Conservation (phyloP, 2,888 invertebrate species). For the Synanthedon formicaeformis region DNA sequence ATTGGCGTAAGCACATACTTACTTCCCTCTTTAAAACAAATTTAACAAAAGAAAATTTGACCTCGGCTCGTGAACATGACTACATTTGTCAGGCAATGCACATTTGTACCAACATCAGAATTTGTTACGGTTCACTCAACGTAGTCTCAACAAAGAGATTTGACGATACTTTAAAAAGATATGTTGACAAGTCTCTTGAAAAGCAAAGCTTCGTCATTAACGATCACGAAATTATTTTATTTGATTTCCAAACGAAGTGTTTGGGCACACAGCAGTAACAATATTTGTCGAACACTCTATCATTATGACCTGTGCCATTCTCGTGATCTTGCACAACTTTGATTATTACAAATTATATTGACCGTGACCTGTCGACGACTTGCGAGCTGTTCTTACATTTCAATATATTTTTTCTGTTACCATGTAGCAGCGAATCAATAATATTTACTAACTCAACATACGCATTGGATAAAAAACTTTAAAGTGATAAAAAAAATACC, state of each 20-base stretch:
- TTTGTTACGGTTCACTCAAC: conserved; percentile 18
- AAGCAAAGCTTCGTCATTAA: conserved; percentile 9
- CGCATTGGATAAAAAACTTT: too few species aligned
- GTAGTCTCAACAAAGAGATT: conserved; percentile 17
- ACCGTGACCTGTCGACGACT: conserved; percentile 7
- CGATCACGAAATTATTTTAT: conserved; percentile 18
- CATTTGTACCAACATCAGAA: conserved; percentile 7
- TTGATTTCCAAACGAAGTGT: conserved; percentile 21
- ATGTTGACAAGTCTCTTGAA: conserved; percentile 4
- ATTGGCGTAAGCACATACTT: neutral
- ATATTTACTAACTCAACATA: too few species aligned
- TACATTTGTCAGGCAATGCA: neutral
- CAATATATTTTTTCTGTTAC: too few species aligned
- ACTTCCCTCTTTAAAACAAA: neutral
- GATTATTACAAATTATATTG: conserved; percentile 7
- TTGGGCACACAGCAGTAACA: conserved; percentile 24
- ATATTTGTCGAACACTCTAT: conserved; percentile 40
- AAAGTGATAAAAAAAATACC: too few species aligned
- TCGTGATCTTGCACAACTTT: conserved; percentile 11
- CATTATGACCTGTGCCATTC: conserved; percentile 14
- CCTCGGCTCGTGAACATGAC: conserved; percentile 14
- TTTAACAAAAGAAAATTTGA: conserved; percentile 5
- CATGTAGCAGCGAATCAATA: too few species aligned
- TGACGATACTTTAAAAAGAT: conserved; percentile 11
- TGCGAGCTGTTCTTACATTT: neutral